phyloP scores from a whole-genome alignment of 2,888 invertebrate species.

The Bombyx huttoni region DNA sequence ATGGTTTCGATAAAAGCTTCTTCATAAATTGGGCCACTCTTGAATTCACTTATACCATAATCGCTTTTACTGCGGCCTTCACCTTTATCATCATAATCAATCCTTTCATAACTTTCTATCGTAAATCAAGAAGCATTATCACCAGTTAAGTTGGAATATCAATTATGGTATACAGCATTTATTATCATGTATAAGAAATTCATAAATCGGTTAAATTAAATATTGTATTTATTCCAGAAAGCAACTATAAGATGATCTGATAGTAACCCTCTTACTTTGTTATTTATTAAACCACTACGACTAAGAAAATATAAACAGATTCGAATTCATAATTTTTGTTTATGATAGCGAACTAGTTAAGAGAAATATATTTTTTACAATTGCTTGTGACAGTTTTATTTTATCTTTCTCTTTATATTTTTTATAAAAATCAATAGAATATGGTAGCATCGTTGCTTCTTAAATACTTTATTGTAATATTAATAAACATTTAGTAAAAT shows the following conservation, averaged over 20 bases:
- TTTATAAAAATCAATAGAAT: too few species aligned
- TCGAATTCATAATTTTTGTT: not conserved
- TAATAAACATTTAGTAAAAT: too few species aligned
- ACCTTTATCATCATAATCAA: constrained; percentile 32
- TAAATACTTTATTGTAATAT: too few species aligned
- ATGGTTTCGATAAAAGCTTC: constrained; percentile 29
- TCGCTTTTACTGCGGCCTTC: constrained; percentile 23
- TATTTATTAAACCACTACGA: not conserved
- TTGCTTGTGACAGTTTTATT: too few species aligned
- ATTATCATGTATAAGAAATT: not conserved
- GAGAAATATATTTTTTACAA: too few species aligned
- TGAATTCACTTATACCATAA: constrained; percentile 19
- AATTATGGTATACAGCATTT: not conserved
- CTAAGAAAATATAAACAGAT: not conserved
- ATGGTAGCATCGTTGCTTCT: too few species aligned
- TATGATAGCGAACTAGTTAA: too few species aligned
- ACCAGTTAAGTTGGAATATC: constrained; percentile 9
- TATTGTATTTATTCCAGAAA: not conserved
- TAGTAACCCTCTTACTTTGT: not conserved
- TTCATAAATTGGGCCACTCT: constrained; percentile 31
- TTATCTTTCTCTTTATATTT: too few species aligned
- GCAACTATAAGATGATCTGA: not conserved
- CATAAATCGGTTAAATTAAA: not conserved
- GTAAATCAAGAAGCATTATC: constrained; percentile 16
- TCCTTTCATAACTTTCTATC: constrained; percentile 28